phyloP scores from a whole-genome alignment of 1,140 invertebrate species.

The Drosophila ohnishii region DNA sequence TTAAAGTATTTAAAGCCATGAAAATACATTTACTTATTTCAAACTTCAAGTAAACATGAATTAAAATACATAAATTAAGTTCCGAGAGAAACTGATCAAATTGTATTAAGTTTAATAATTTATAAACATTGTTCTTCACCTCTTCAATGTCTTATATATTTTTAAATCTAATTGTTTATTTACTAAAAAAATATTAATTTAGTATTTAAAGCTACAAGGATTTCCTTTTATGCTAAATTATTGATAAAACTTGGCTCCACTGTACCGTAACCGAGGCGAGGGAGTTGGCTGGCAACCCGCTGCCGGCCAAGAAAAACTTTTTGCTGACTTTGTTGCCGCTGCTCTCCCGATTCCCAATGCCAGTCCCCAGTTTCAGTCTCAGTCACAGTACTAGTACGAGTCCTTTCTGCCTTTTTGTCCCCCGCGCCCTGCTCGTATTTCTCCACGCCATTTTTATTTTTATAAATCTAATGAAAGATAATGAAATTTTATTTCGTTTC shows the following conservation, averaged over 20 bases:
- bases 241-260: constrained; percentile 20
- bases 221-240: background rate
- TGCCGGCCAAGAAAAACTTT: constrained; percentile 59
- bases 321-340: constrained; percentile 59
- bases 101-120: background rate
- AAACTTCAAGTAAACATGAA: background rate
- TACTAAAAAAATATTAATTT: background rate
- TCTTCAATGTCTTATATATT: no score
- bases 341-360: constrained; percentile 12
- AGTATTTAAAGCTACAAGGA: background rate
- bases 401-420: constrained; percentile 14
- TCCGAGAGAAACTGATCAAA: background rate
- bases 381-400: background rate
- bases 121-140: background rate
- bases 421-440: constrained; percentile 19
- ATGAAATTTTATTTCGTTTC: constrained; percentile 80
- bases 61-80: background rate
- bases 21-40: background rate
- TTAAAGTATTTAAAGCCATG: background rate
- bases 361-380: background rate
- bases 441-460: constrained; percentile 64
- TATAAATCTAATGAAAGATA: constrained; percentile 81
- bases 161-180: background rate
- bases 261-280: constrained; percentile 31
- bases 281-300: constrained; percentile 43